These are phyloP conservation scores for Eupithecia insigniata DNA, from an alignment of 2,888 invertebrate genomes.

Conservation along the genomic window DNA sequence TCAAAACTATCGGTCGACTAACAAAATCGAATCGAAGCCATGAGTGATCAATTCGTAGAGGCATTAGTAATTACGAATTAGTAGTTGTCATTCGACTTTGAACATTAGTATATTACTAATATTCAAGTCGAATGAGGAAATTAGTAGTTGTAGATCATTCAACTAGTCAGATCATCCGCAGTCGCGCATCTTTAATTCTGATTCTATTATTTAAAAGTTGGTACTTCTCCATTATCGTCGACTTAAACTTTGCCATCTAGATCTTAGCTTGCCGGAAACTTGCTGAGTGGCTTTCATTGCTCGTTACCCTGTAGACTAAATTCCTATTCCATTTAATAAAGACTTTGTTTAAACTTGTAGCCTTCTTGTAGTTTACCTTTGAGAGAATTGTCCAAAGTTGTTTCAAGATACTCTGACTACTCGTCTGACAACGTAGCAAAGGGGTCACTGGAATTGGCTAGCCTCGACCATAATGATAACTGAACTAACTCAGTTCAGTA, in stretches of 20 bases:
- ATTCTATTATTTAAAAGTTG: slow-evolving; percentile 34
- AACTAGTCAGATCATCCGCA: no score
- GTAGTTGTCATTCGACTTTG: no score
- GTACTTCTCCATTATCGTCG: slow-evolving; percentile 19
- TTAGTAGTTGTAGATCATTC: no score
- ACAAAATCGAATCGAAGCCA: no score
- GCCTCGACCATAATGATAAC: neutral
- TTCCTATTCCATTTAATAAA: slow-evolving; percentile 1
- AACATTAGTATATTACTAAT: no score
- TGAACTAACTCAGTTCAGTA: no score
- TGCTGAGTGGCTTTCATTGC: slow-evolving; percentile 22
- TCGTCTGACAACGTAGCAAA: neutral
- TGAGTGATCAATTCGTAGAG: no score
- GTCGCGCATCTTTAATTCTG: no score
- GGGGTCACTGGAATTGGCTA: neutral
- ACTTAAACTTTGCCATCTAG: slow-evolving; percentile 29
- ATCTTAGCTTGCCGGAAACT: slow-evolving; percentile 18
- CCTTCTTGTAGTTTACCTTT: neutral
- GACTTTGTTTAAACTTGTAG: neutral
- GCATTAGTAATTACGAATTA: no score
- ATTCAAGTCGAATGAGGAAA: no score
- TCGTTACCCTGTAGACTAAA: slow-evolving; percentile 8
- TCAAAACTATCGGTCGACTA: no score
- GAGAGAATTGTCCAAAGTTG: neutral
- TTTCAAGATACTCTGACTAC: no score